phyloP scores from a whole-genome alignment of 2,888 invertebrate species.

The Morpho deidamia region DNA sequence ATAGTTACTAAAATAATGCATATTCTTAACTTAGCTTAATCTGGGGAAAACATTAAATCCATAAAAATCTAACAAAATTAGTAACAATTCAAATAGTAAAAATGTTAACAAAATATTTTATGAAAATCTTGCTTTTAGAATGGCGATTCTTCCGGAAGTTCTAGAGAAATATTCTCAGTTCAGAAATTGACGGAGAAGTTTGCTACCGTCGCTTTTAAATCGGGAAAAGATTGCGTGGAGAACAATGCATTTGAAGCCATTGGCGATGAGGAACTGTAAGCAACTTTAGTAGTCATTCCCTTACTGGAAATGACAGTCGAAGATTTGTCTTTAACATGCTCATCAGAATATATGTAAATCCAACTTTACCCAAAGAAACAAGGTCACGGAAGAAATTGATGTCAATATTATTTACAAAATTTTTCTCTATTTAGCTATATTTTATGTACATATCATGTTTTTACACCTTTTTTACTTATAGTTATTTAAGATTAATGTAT shows the following conservation, averaged over 20 bases:
- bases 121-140: conserved; percentile 65
- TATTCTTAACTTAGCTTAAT: no score
- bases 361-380: conserved; percentile 26
- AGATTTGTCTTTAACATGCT: background rate
- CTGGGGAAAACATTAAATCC: no score
- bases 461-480: background rate
- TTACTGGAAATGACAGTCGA: no score
- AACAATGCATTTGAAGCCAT: conserved; percentile 97
- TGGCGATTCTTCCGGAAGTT: conserved; percentile 75
- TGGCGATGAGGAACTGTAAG: conserved; percentile 93
- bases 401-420: background rate
- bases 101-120: background rate
- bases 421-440: conserved; percentile 4
- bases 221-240: conserved; percentile 85
- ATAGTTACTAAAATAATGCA: no score
- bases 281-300: background rate
- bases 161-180: conserved; percentile 85
- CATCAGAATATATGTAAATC: background rate
- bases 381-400: conserved; percentile 4
- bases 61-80: no score
- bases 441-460: conserved; percentile 4
- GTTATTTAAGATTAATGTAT: conserved; percentile 3
- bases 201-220: conserved; percentile 83
- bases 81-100: background rate
- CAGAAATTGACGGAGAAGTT: conserved; percentile 86